Conservation (phyloP, 2,797 vertebrate species). For the Ctenopoma kingsleyae region DNA sequence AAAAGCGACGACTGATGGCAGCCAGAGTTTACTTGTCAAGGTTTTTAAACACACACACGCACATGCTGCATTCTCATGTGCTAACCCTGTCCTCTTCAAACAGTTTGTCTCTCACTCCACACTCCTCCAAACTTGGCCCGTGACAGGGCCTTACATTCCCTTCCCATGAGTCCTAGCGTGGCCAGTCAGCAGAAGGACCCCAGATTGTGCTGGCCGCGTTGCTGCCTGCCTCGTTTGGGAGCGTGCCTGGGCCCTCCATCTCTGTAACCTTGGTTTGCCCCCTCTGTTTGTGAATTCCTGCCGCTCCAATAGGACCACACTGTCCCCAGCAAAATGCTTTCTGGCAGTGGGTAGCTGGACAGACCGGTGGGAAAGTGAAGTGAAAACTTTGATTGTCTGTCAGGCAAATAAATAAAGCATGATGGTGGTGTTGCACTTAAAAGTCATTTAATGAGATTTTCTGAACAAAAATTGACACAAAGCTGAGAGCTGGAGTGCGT, state of each 20-base stretch:
- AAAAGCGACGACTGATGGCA: slow-evolving; percentile 79
- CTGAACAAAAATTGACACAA: slow-evolving; percentile 14
- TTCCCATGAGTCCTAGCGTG: slow-evolving; percentile 76
- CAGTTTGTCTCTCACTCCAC: slow-evolving; percentile 62
- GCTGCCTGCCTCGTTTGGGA: slow-evolving; percentile 73
- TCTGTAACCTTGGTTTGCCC: slow-evolving; percentile 82
- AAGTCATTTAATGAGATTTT: slow-evolving; percentile 26
- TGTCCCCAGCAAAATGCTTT: slow-evolving; percentile 77
- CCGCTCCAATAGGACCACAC: slow-evolving; percentile 73
- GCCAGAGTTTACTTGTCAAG: slow-evolving; percentile 79
- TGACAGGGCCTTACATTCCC: slow-evolving; percentile 70
- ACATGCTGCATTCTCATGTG: slow-evolving; percentile 46
- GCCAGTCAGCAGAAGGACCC: slow-evolving; percentile 79
- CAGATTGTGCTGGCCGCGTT: slow-evolving; percentile 74
- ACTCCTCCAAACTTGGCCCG: slow-evolving; percentile 73
- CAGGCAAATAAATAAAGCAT: slow-evolving; percentile 68
- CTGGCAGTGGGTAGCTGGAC: slow-evolving; percentile 72
- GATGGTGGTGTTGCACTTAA: slow-evolving; percentile 46
- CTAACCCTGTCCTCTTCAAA: slow-evolving; percentile 63
- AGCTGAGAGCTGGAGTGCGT: slow-evolving; percentile 18
- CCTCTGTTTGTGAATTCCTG: slow-evolving; percentile 82
- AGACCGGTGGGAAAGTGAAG: slow-evolving; percentile 72
- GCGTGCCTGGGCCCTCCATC: slow-evolving; percentile 71
- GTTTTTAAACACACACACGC: slow-evolving; percentile 61
- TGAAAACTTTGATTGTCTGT: slow-evolving; percentile 61